Base-by-base conservation (phyloP, 2,797 vertebrate species). In the Chlorospingus semifuscus region DNA sequence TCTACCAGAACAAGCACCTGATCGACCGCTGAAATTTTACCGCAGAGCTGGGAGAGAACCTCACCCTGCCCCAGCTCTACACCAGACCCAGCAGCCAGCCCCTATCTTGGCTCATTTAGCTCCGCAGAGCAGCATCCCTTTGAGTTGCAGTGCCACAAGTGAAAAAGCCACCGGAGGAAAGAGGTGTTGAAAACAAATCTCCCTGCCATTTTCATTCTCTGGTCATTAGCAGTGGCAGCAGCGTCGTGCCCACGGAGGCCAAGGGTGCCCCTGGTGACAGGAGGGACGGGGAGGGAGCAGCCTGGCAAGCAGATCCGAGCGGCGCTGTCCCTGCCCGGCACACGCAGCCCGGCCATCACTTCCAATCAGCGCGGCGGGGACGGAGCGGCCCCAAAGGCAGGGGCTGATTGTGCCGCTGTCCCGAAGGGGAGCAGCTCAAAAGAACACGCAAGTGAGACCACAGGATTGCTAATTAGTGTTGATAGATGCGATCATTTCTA, bases 401-500 rank as follows among this genome's bases (percentile, higher is more conserved):
- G 83, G 96, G 95, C 91, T 90, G 96, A 96, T 86, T 95, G 96
- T 93, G 90, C 61, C 11, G 83, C 92, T 96, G 97, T 98, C 97
- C 97, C 94, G 21, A 85, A 97, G 97, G 98, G 97, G 79, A 97
- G 90, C 94, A 44, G 96, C 97, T 98, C 97, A 97, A 98, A 98
- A 98, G 97, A 97, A 97, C 97, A 96, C 34, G 59, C 94, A 74
- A 97, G 94, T 69, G 97, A 98, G 97, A 98, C 97, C 97, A 95
- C 84, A 87, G 89, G 94, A 97, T 95, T 95, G 90, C 96, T 98
- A 98, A 98, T 98, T 98, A 98, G 98, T 97, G 95, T 95, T 97
- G 98, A 98, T 97, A 98, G 97, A 97, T 97, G 97, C 97, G 83
- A 98, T 98, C 98, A 98, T 98, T 97, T 98, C 98, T 98, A 98